Percentiles rank a stretch among this genome's conserved stretches.
Conservation (phyloP, 2,113 vertebrate species). For the Prietella phreatophila region DNA sequence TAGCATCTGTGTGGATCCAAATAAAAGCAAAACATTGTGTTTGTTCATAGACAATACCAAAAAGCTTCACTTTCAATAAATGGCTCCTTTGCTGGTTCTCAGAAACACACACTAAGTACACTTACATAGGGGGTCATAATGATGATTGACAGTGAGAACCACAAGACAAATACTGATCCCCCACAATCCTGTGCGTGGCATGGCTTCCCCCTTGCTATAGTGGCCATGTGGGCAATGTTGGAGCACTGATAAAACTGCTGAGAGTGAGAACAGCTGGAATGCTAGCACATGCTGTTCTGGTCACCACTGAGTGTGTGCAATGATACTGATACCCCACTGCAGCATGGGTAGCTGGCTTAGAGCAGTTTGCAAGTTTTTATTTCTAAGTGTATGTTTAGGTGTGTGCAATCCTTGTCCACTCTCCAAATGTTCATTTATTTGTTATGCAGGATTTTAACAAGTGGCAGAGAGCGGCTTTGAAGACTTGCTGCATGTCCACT, state of each 20-base stretch:
- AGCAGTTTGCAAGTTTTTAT: slow-evolving; percentile 42
- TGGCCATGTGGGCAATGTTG: slow-evolving; percentile 62
- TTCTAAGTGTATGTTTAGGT: background rate
- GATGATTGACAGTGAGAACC: slow-evolving; percentile 67
- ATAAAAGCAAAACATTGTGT: slow-evolving; percentile 35
- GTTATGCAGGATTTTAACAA: slow-evolving; percentile 40
- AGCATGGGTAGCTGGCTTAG: slow-evolving; percentile 58
- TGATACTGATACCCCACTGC: slow-evolving; percentile 59
- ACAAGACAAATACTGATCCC: slow-evolving; percentile 66
- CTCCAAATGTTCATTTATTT: slow-evolving; percentile 35
- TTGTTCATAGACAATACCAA: slow-evolving; percentile 33
- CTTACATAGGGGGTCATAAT: slow-evolving; percentile 52
- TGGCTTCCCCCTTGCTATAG: slow-evolving; percentile 57
- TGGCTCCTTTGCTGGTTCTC: slow-evolving; percentile 26
- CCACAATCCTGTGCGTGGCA: slow-evolving; percentile 65
- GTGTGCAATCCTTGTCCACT: slow-evolving; percentile 28
- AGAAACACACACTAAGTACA: slow-evolving; percentile 47
- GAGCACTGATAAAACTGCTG: slow-evolving; percentile 59
- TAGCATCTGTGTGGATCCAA: background rate
- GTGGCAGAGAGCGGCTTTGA: slow-evolving; percentile 10
- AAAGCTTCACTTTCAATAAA: slow-evolving; percentile 60
- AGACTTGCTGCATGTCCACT: slow-evolving; percentile 7
- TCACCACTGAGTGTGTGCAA: slow-evolving; percentile 57
- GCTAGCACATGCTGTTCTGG: slow-evolving; percentile 51
- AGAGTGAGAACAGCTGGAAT: slow-evolving; percentile 60